Conservation (phyloP, 2,113 vertebrate species). For the Galemys pyrenaicus region DNA sequence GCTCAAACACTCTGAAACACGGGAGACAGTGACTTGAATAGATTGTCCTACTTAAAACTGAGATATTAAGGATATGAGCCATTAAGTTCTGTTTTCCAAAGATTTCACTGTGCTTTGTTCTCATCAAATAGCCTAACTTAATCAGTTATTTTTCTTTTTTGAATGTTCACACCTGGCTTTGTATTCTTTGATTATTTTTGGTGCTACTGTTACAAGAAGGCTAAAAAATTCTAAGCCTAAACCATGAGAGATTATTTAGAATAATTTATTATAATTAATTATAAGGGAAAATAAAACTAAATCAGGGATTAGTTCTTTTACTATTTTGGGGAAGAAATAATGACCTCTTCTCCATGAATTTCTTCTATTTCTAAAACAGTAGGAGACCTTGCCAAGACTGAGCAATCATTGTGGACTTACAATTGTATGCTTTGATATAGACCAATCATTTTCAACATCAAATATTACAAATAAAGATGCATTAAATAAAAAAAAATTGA, state of each 20-base stretch:
- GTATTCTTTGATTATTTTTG: background rate
- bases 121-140: background rate
- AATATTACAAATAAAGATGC: constrained; percentile 22
- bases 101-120: background rate
- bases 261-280: background rate
- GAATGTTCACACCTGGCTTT: background rate
- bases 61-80: background rate
- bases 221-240: background rate
- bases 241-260: background rate
- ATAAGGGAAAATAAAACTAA: constrained; percentile 21
- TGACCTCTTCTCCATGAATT: constrained; percentile 40
- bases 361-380: constrained; percentile 58
- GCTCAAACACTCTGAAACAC: background rate
- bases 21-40: background rate
- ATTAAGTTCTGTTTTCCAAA: background rate
- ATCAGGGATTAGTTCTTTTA: background rate
- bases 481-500: constrained; percentile 32
- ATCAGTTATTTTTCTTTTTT: background rate
- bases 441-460: constrained; percentile 26
- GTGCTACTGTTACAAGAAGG: background rate
- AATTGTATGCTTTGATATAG: constrained; percentile 41
- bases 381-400: constrained; percentile 34
- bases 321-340: constrained; percentile 57
- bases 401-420: constrained; percentile 35
- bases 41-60: background rate